Conservation (phyloP, 2,113 vertebrate species). For the Cheirogaleus medius region DNA sequence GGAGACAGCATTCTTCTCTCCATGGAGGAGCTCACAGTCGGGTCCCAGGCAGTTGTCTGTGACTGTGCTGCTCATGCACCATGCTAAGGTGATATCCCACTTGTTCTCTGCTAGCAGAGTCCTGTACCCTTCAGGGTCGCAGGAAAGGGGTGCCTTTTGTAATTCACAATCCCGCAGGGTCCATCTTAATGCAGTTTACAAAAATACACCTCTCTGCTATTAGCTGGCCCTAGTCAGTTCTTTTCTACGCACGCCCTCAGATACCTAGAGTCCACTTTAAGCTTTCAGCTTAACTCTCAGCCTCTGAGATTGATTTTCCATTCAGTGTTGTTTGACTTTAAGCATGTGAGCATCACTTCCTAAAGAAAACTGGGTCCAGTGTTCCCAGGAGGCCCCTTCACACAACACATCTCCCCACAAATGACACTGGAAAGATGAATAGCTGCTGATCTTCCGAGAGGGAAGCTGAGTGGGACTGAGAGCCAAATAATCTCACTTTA, state of each 20-base stretch:
- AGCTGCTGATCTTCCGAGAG: neutral
- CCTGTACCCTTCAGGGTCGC: neutral
- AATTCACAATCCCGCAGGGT: neutral
- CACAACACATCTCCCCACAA: neutral
- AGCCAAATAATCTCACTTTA: neutral
- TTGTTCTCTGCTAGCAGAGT: neutral
- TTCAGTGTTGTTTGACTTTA: neutral
- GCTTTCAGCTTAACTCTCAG: neutral
- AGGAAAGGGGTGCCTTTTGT: neutral
- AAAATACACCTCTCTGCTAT: neutral
- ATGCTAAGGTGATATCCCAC: neutral
- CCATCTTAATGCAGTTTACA: neutral
- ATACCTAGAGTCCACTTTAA: neutral
- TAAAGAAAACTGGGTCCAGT: conserved; percentile 32
- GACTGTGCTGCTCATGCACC: neutral
- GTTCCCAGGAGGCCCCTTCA: neutral
- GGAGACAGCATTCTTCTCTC: neutral
- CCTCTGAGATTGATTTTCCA: neutral
- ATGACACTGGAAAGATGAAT: neutral
- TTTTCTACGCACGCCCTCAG: neutral
- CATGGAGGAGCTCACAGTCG: rapidly evolving
- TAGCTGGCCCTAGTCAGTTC: neutral
- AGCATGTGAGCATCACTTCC: neutral
- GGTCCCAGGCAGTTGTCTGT: no score
- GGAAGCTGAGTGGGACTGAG: neutral